Conservation (phyloP, 2,113 vertebrate genomes). For the Hydropotes inermis region DNA sequence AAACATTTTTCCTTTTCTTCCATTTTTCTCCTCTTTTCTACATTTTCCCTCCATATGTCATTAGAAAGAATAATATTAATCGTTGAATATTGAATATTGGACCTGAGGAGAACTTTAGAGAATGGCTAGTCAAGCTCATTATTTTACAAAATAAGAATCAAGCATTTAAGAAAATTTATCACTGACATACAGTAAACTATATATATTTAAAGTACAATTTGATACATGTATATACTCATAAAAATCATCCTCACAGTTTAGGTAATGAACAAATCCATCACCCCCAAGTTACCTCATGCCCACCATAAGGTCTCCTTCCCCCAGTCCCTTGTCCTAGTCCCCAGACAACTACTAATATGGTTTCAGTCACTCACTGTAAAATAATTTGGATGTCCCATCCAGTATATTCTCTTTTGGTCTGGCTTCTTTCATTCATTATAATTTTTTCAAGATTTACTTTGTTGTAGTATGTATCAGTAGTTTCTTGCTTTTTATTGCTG, state of each 20-base stretch:
- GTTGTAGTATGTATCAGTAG: not conserved
- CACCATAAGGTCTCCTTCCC: not conserved
- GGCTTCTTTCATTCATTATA: not conserved
- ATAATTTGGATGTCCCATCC: not conserved
- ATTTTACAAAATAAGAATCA: constrained; percentile 43
- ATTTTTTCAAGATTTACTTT: constrained; percentile 7
- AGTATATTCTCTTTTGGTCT: not conserved
- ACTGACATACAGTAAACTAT: not conserved
- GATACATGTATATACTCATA: not conserved
- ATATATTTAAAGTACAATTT: constrained; percentile 21
- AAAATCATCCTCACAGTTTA: not conserved
- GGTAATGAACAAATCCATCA: not conserved
- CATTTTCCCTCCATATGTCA: not conserved
- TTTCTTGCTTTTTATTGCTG: not conserved
- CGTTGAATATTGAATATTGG: not conserved
- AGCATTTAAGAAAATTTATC: constrained; percentile 23
- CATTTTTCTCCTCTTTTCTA: constrained; percentile 22
- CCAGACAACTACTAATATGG: not conserved
- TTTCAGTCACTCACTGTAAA: constrained; percentile 25
- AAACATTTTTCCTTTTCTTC: not conserved
- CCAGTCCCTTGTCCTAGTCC: not conserved
- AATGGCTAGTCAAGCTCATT: not conserved
- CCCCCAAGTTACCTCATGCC: not conserved
- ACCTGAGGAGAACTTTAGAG: not conserved
- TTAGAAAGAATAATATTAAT: constrained; percentile 17